Percentiles rank a stretch among this genome's conserved stretches.
phyloP scores from a whole-genome alignment of 1,140 invertebrate genomes.

The Octopus bimaculoides region DNA sequence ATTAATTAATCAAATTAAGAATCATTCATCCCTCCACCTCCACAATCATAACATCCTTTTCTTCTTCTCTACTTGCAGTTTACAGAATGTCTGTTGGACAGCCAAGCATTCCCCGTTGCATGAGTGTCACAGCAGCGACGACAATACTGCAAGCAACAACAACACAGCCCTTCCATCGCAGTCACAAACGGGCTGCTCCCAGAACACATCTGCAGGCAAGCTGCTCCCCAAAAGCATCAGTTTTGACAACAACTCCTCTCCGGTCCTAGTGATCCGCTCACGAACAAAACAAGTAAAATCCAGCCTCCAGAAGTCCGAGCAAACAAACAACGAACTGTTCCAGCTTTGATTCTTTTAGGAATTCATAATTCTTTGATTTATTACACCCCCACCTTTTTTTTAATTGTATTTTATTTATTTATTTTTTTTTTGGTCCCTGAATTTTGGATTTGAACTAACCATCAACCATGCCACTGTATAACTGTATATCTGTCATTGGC shows the following conservation, averaged over 20 bases:
- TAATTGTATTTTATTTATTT: too few species aligned
- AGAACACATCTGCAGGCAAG: neutral
- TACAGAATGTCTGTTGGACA: neutral
- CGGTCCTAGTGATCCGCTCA: slow-evolving; percentile 1
- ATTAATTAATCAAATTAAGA: too few species aligned
- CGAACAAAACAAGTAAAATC: slow-evolving; percentile 10
- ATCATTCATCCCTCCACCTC: too few species aligned
- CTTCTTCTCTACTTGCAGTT: neutral
- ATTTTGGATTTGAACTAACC: too few species aligned
- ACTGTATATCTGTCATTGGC: too few species aligned
- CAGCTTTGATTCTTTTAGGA: neutral
- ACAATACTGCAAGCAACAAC: neutral
- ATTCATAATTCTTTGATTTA: too few species aligned
- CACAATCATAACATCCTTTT: neutral
- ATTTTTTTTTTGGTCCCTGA: too few species aligned
- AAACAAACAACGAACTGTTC: slow-evolving; percentile 1
- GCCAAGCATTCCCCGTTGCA: neutral
- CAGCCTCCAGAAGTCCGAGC: slow-evolving; percentile 8
- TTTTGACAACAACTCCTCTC: slow-evolving; percentile 1
- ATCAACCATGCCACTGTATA: too few species aligned
- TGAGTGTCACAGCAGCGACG: neutral
- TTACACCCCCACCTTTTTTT: too few species aligned
- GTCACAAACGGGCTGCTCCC: neutral
- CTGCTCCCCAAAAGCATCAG: neutral
- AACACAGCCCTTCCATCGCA: neutral